Conservation (phyloP, 1,140 invertebrate species). For the Drosophila baimaii region DNA sequence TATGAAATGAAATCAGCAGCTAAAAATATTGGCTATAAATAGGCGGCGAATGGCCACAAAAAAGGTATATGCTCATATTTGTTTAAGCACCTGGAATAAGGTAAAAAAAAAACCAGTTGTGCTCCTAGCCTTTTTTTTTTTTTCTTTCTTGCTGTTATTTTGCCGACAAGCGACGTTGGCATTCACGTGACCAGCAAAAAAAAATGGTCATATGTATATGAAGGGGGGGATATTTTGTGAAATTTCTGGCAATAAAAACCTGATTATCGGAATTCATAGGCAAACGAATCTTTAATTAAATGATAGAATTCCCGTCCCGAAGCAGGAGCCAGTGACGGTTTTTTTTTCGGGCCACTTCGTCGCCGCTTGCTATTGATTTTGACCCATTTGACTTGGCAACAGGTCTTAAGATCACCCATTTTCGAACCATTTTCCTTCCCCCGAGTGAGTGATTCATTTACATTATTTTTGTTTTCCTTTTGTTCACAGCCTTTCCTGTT, state of each 20-base stretch:
- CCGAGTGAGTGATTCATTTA: constrained; percentile 11
- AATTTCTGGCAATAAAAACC: constrained; percentile 37
- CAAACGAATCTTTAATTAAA: constrained; percentile 43
- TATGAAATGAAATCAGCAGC: constrained; percentile 76
- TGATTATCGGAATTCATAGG: constrained; percentile 27
- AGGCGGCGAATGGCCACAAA: constrained; percentile 55
- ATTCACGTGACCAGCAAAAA: constrained; percentile 63
- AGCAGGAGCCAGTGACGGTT: constrained; percentile 23
- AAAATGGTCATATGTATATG: constrained; percentile 23
- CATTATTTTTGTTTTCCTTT: background rate
- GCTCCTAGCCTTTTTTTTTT: constrained; percentile 18
- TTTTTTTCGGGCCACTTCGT: constrained; percentile 2
- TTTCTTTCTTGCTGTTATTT: background rate
- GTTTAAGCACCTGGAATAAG: constrained; percentile 21
- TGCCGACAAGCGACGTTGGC: constrained; percentile 19
- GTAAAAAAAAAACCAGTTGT: constrained; percentile 44
- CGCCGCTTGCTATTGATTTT: constrained; percentile 12
- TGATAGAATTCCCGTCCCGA: constrained; percentile 18
- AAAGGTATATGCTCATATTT: constrained; percentile 24
- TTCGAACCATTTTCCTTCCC: background rate
- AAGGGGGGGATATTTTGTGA: constrained; percentile 21
- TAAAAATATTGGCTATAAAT: constrained; percentile 79
- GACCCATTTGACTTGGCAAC: constrained; percentile 39
- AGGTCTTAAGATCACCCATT: constrained; percentile 11
- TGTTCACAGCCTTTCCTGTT: constrained; percentile 28